Base-by-base conservation (phyloP, 2,797 vertebrate species). In the Iguana delicatissima region DNA sequence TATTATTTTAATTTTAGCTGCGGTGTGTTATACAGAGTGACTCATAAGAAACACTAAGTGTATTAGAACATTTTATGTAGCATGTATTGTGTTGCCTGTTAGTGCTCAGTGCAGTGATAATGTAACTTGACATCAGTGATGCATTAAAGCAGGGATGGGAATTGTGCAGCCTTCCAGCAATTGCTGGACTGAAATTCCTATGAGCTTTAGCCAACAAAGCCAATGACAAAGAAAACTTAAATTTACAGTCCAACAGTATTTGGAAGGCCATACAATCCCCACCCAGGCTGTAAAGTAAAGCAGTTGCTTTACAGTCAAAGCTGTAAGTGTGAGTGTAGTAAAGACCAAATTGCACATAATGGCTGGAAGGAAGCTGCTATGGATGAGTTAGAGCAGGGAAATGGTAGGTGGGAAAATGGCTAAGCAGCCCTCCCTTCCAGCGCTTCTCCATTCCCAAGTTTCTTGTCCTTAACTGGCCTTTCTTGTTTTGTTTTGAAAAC, bases 41-140 rank as follows among this genome's bases (percentile, higher is more conserved):
- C 87, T 93, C 92, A 85, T 79, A 16, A 92, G 95, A 91, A 91
- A 93, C 88, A 18, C 72, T 24, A 91, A 92, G 46, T 69, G 24
- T 46, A 22, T 32, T 67, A 92, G 46, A 84, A 84, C 24, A 67
- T 32, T 84, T 67, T 69, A 50, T 67, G 82, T 59, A 84, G 38
- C 32, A 69, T 69, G 46, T 32, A 69, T 50, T 67, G 29, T 46
- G 42, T 35, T 80, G 24, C 46, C 14, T 50, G 26, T 13, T 52
- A 0, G 9, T 69, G 83, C 16, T 50, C 83, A 50, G 62, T 84
- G 42, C 7, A 84, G 42, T 69, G 9, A 32, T 67, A 10, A 20
- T 9, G 14, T 26, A 84, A 50, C 9, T 35, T 69, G 32, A 18
- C 26, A 69, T 50, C 64, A 69, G 5, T 50, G 55, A 74, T 46